Base-by-base conservation (phyloP, 2,888 invertebrate genomes). In the Cheilosia urbana region DNA sequence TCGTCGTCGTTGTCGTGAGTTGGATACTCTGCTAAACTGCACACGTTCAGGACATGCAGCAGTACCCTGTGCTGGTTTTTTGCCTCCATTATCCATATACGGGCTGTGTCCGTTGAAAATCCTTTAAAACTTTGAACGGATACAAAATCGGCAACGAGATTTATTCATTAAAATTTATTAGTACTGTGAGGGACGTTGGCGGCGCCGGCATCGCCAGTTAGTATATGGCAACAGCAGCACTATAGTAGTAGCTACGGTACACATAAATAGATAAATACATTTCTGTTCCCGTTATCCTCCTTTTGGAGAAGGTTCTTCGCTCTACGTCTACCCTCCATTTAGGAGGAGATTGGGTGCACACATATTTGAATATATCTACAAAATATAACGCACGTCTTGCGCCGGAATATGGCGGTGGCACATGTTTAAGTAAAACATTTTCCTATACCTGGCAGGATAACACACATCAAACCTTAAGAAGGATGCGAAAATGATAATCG, bases 131-230 rank as follows among this genome's bases (percentile, higher is more conserved):
- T 85, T 81, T 81, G 76, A 85, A 72, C 81, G 76, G 81, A 81
- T 81, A 85, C 85, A 80, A 80, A 85, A 85, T 85, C 80, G 81
- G 85, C 85, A 80, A 85, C 81, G 85, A 81, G 85, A 85, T 85
- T 85, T 85, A 85, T 81, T 85, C 85, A 85, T 85, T 85, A 85
- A 85, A 85, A 85, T 77, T 81, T 85, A 81, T 85, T 85, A 85
- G 81, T 68, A 58, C 63, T 55, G 75, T 79, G 34, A 72, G 83
- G 69, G 58, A 77, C 27, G 69, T 49, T 62, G 66, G 49, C 53
- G 37, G 11, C 30, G 49, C 37, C 7, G 40, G n/a, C n/a, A 27
- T 42, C 47, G 37, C 17, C 51, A 69, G 55, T 57, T 21, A 71
- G 55, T 40, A 4, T 27, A 49, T 55, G 49, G 55, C 47, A 75